Percentiles rank a stretch among this genome's conserved stretches.
These are phyloP conservation scores for Cydia pomonella DNA, from an alignment of 1,140 invertebrate species.

Conservation along the genomic window DNA sequence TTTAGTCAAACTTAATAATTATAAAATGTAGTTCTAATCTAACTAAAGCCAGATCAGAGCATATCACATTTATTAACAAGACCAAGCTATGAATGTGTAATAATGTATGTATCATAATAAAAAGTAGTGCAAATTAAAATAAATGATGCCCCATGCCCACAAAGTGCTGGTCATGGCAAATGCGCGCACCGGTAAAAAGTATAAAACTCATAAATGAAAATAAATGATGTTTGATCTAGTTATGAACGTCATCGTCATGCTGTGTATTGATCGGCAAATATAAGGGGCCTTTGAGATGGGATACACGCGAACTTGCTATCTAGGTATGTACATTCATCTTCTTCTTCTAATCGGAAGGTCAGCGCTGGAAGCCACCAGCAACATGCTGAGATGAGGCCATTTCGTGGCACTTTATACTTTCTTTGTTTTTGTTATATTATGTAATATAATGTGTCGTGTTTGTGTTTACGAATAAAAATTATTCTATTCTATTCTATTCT, in stretches of 20 bases:
- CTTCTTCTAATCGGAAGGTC: too few species aligned
- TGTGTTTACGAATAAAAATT: too few species aligned
- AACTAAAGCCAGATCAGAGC: too few species aligned
- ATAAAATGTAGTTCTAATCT: too few species aligned
- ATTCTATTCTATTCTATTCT: too few species aligned
- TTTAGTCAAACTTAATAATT: too few species aligned
- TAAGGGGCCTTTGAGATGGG: not conserved
- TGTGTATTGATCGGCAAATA: slow-evolving; percentile 8
- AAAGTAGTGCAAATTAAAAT: slow-evolving; percentile 20
- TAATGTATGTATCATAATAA: not conserved
- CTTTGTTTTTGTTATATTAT: too few species aligned
- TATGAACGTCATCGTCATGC: slow-evolving; percentile 10
- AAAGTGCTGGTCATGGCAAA: slow-evolving; percentile 25
- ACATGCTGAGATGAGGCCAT: too few species aligned
- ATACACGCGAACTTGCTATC: not conserved
- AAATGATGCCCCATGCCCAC: slow-evolving; percentile 16
- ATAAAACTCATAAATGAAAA: slow-evolving; percentile 29
- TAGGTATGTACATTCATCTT: too few species aligned
- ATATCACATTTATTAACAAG: not conserved
- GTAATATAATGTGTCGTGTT: too few species aligned
- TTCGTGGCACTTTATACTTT: too few species aligned
- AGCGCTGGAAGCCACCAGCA: too few species aligned
- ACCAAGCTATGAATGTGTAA: not conserved
- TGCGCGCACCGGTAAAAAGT: slow-evolving; percentile 30
- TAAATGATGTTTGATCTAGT: slow-evolving; percentile 35